A percentile compares a stretch with the other conserved stretches of the same genome.
Evolutionary conservation across 2,113 vertebrate species (phyloP).

Genomic region (Guaruba guarouba): DNA sequence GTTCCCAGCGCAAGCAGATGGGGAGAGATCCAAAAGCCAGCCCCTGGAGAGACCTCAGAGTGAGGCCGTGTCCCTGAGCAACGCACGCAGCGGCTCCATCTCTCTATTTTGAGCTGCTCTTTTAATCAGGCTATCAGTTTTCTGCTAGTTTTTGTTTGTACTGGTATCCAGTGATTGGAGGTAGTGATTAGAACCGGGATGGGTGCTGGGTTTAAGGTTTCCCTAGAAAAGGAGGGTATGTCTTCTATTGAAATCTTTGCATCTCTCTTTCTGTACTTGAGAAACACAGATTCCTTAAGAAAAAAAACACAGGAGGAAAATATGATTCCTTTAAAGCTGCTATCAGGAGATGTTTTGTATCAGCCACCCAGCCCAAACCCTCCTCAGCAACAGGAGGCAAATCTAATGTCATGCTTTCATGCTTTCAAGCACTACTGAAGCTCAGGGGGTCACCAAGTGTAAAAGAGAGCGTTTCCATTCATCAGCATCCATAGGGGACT

Average conservation of each 20-base stretch:
- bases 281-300: background rate
- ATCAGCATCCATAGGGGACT: accelerated
- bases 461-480: background rate
- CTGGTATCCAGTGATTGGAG: constrained; percentile 16
- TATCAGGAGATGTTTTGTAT: background rate
- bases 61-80: background rate
- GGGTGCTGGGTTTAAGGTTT: background rate
- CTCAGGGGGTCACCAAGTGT: accelerated
- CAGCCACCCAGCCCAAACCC: background rate
- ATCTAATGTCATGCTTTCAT: background rate
- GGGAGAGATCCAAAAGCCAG: background rate
- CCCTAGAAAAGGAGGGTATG: background rate
- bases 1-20: background rate
- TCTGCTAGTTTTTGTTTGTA: background rate
- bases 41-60: background rate
- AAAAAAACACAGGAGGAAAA: background rate
- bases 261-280: background rate
- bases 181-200: background rate
- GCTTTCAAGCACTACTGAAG: background rate
- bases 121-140: accelerated
- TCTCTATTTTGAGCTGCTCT: background rate
- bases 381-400: background rate
- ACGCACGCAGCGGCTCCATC: accelerated
- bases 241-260: background rate
- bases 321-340: background rate